Evolutionary conservation across 2,113 vertebrate genomes (phyloP), one percentile per base, ranked within the genome.

Genomic region (Phylloscopus whistleri): DNA sequence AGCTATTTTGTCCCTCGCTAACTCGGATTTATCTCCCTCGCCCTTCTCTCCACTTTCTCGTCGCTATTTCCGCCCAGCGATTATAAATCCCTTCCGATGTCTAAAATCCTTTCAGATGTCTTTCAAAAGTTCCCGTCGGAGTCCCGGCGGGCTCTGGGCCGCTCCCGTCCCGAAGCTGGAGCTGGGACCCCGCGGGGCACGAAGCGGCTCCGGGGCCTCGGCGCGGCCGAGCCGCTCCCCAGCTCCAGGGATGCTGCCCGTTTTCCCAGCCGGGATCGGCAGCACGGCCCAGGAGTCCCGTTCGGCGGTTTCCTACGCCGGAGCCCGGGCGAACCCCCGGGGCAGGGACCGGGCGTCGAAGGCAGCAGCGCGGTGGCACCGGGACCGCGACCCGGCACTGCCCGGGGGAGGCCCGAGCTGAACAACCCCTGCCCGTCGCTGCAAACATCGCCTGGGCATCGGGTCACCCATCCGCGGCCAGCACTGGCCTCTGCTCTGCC

Each of bases 251-350:
- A 41, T 21, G 60, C 48, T 31, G 59, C 64, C 16, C 55, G 0
- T 18, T 55, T 28, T 28, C 46, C 55, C 43, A 7, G 48, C 53
- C 27, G 17, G 37, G 12, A 17, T 5, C 8, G 22, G 56, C 62
- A 11, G 44, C 46, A 16, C 7, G 63, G 26, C 35, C 24, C 48
- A 7, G 43, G 26, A 7, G 5, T 18, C 46, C 7, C 17, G 10
- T n/a, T 43, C 43, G 10, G n/a, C 15, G 0, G 5, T 43, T 37
- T 18, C 64, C 31, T 7, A 23, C 4, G 1, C 8, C 8, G n/a
- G 14, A 62, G 31, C 10, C 13, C 35, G 22, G 24, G n/a, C 1
- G 7, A 53, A 9, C 14, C 22, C 10, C 4, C 5, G 9, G 9
- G 12, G 22, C 41, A 62, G 43, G 16, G 18, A 5, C 22, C 46